These are phyloP conservation scores for Tympanuchus pallidicinctus DNA, from an alignment of 2,113 vertebrate species.

Conservation along the genomic window DNA sequence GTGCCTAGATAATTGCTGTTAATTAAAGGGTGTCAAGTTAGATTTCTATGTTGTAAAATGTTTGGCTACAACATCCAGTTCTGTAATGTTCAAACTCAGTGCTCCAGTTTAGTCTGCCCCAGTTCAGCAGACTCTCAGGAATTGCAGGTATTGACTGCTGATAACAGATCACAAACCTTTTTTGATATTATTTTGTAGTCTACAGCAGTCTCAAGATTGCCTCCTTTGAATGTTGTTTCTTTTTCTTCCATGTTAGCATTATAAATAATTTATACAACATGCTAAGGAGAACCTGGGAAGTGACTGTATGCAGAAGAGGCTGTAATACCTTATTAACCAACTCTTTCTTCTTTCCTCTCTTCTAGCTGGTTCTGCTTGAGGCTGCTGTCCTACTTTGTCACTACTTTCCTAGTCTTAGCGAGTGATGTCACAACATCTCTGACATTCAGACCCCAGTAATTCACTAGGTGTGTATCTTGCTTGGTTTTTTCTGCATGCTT, in stretches of 20 bases:
- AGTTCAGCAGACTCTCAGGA: background rate
- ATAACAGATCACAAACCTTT: background rate
- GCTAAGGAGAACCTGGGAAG: background rate
- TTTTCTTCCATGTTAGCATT: background rate
- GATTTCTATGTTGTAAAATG: background rate
- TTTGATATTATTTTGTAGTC: background rate
- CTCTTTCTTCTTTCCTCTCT: constrained; percentile 67
- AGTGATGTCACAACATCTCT: constrained; percentile 85
- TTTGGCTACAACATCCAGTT: background rate
- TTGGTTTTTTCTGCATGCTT: constrained; percentile 58
- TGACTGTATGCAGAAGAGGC: background rate
- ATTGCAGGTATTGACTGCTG: background rate
- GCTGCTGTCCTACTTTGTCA: constrained; percentile 70
- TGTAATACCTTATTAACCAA: constrained; percentile 44
- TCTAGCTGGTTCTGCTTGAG: constrained; percentile 73
- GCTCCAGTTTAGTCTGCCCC: background rate
- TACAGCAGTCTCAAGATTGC: background rate
- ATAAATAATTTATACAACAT: background rate
- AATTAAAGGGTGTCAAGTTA: background rate
- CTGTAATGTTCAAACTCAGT: background rate
- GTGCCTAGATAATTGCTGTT: background rate
- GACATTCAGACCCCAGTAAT: constrained; percentile 76
- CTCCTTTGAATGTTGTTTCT: background rate
- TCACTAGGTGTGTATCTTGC: constrained; percentile 85
- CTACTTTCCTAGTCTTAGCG: constrained; percentile 66